A percentile compares a stretch with the other conserved stretches of the same genome.
phyloP scores from a whole-genome alignment of 1,140 invertebrate species.

The Drosophila subpulchrella region DNA sequence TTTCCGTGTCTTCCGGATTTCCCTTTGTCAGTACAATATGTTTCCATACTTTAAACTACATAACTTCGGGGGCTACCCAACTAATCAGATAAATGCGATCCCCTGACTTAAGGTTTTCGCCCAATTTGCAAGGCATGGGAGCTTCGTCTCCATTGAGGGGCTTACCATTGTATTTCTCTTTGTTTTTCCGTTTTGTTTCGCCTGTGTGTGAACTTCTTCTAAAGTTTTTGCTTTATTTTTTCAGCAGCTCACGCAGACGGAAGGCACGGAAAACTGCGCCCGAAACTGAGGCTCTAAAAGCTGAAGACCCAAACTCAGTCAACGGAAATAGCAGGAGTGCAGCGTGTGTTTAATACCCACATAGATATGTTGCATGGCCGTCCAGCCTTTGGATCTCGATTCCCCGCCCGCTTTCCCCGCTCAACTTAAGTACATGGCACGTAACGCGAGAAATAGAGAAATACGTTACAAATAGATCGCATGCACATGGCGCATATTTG shows the following conservation, averaged over 20 bases:
- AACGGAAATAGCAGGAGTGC: constrained; percentile 70
- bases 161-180: constrained; percentile 13
- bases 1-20: too few relatives aligned
- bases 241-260: constrained; percentile 59
- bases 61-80: neutral
- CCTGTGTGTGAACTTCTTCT: constrained; percentile 62
- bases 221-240: constrained; percentile 27
- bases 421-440: constrained; percentile 14
- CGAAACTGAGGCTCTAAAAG: constrained; percentile 29
- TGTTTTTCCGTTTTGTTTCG: constrained; percentile 46
- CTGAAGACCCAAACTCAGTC: constrained; percentile 67
- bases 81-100: constrained; percentile 10
- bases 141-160: constrained; percentile 35
- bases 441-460: constrained; percentile 42
- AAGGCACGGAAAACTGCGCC: constrained; percentile 50
- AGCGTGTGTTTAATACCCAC: constrained; percentile 50
- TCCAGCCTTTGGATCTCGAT: constrained; percentile 19
- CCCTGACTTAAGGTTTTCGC: neutral
- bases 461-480: constrained; percentile 50
- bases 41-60: neutral
- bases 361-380: constrained; percentile 41
- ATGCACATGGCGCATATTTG: constrained; percentile 42
- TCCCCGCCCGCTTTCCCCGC: neutral
- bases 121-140: constrained; percentile 36
- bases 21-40: too few relatives aligned